Evolutionary conservation across 2,797 vertebrate genomes (phyloP), one percentile per base, ranked within the genome.

Genomic region (Sparidentex hasta): DNA sequence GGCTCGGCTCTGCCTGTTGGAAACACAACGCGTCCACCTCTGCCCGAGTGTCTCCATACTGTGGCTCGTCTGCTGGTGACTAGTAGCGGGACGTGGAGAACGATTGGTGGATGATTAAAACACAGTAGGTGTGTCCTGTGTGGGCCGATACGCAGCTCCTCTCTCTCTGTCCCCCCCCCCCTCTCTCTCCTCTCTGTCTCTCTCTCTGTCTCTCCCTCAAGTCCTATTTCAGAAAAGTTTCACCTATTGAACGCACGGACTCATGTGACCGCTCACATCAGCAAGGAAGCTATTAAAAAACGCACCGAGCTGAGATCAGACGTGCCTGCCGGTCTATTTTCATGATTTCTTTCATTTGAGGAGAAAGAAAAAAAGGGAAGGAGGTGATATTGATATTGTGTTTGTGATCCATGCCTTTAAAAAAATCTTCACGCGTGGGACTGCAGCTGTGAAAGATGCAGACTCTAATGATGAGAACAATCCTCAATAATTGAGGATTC

Each of bases 71-170:
- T 38, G n/a, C 63, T 41, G 21, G 48, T 16, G 46, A 61, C 41
- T 67, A 46, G 38, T 18, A 51, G 41, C 52, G 46, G 11, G 33
- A 33, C 33, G 33, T 33, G 33, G 33, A 33, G 7, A 33, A 8
- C 33, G 80, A 80, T 87, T 89, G 83, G 83, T 76, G 72, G 80
- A 82, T 59, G 25, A 76, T 59, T 11, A 51, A 54, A 51, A 5
- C 13, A 5, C 0, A 9, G 88, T 73, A 84, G 92, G 92, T 86
- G 90, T 90, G 90, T 91, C 87, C 63, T 73, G 27, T 29, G 27
- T 83, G 75, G 68, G 69, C 70, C 25, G 84, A 85, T 43, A 54
- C 3, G 44, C 23, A 29, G 55, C 50, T 17, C 57, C n/a, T 50
- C 50, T 56, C 43, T 18, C 65, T 54, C 13, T 27, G 3, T 3